Base-by-base conservation (phyloP, 2,113 vertebrate species). In the Hiodon tergisus region DNA sequence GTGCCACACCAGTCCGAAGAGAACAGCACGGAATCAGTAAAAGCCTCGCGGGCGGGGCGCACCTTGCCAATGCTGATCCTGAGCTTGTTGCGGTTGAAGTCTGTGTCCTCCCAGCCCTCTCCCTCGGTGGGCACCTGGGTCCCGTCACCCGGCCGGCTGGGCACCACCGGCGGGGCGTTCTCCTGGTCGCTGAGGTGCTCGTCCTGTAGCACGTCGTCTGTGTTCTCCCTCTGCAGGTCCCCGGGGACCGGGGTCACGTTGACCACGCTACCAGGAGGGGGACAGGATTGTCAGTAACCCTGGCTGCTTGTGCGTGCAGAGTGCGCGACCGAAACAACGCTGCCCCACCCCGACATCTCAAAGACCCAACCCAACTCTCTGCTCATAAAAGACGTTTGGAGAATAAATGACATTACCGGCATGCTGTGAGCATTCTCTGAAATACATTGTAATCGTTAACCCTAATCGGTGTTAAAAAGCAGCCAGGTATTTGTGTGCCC, bases 11-110 rank as follows among this genome's bases (percentile, higher is more conserved):
- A 31, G 31, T 31, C 31, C 31, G 2, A 31, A 31, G 31, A 31
- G 31, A 31, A 31, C 31, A 31, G 31, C 31, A 31, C 31, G 31
- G 31, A 31, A 31, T 31, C 31, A 2, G 31, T 31, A 31, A 31
- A 31, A 31, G 31, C 31, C 31, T 31, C 2, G 31, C 31, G 48
- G 2, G 2, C 6, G 2, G 16, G 89, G n/a, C 54, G 3, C 88
- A 98, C 97, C 94, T 99, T 99, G 92, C 93, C 94, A 68, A 99
- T 93, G 90, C 94, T 98, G 89, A 99, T 98, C 87, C 97, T 93
- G 87, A 99, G 95, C 89, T 97, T 94, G 93, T 99, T 99, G 79
- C 97, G 93, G 88, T 99, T 99, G 83, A 99, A 94, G 82, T 99
- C 97, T 0, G 96, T 98, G 87, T 98, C 96, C 78, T 98, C 97